phyloP scores from a whole-genome alignment of 1,140 invertebrate genomes.

The Ceratitis capitata region DNA sequence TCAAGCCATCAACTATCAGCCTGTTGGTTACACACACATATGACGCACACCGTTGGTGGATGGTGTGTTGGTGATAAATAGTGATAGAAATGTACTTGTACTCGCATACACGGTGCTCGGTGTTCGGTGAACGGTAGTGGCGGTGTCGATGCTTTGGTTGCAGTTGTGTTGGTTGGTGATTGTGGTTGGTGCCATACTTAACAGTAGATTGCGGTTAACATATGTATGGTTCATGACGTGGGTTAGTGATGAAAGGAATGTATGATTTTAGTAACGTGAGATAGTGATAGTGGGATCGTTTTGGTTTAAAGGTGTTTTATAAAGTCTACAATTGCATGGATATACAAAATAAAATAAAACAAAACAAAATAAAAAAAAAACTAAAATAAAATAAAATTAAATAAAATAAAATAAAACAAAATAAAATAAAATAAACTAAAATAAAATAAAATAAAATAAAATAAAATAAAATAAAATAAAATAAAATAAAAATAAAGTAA shows the following conservation, averaged over 20 bases:
- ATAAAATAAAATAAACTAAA: no score
- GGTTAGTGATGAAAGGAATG: not conserved
- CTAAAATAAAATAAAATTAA: no score
- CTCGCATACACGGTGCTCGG: not conserved
- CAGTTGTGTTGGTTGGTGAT: conserved; percentile 35
- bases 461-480: no score
- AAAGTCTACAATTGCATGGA: no score
- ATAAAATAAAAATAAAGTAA: no score
- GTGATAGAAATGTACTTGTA: conserved; percentile 11
- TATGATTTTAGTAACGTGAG: no score
- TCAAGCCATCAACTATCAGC: not conserved
- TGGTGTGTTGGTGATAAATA: not conserved
- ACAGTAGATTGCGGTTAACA: not conserved
- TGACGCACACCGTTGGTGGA: not conserved
- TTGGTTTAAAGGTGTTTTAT: no score
- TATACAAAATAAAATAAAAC: no score
- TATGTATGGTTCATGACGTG: no score
- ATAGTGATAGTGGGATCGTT: not conserved
- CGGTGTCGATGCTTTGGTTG: conserved; percentile 11
- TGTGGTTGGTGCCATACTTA: conserved; percentile 19
- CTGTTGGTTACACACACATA: not conserved
- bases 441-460: no score
- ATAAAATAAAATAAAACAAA: no score
- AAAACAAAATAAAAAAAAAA: no score
- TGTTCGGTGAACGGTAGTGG: conserved; percentile 25